Evolutionary conservation across 2,113 vertebrate species (phyloP).

Genomic region (Jacana jacana): DNA sequence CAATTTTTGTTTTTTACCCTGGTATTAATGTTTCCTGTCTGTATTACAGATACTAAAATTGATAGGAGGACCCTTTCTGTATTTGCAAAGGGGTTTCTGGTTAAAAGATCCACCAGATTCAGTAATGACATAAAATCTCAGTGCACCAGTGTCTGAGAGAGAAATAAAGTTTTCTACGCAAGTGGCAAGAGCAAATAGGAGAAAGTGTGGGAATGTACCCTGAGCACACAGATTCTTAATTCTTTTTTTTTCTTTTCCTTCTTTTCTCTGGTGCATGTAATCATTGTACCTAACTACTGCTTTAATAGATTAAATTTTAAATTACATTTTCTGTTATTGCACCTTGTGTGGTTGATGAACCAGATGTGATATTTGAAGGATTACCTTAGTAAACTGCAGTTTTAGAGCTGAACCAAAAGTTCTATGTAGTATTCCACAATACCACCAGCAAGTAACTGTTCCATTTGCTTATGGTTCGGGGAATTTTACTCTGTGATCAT

Average conservation of each 20-base stretch:
- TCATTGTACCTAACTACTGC: neutral
- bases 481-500: neutral
- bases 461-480: neutral
- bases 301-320: neutral
- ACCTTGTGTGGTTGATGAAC: neutral
- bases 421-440: neutral
- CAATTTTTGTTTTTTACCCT: neutral
- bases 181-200: neutral
- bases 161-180: neutral
- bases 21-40: neutral
- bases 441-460: neutral
- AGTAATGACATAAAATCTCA: neutral
- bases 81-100: neutral
- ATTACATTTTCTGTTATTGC: neutral
- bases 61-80: neutral
- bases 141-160: neutral
- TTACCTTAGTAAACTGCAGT: neutral
- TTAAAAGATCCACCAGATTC: neutral
- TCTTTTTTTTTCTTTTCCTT: neutral
- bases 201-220: neutral
- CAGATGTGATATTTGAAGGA: neutral
- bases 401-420: neutral
- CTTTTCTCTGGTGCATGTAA: neutral
- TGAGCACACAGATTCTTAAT: neutral
- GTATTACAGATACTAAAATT: neutral